A percentile compares a stretch with the other conserved stretches of the same genome.
phyloP scores from a whole-genome alignment of 2,113 vertebrate species.

The Garra rufa region DNA sequence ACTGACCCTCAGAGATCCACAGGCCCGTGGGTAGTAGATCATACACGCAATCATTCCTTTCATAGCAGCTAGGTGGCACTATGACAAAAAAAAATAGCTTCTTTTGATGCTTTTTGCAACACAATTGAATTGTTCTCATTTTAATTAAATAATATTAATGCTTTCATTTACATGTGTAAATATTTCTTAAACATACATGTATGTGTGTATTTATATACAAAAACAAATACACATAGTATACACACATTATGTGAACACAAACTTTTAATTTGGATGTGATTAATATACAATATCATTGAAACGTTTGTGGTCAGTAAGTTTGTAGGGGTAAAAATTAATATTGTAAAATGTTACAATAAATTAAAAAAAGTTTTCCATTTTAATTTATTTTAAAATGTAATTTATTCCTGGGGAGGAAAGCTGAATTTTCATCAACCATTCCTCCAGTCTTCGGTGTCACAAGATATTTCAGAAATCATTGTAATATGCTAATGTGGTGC shows the following conservation, averaged over 20 bases:
- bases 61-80: conserved; percentile 86
- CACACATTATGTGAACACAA: no score
- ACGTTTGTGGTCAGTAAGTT: neutral
- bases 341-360: neutral
- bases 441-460: neutral
- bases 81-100: neutral
- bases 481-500: neutral
- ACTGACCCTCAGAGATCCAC: conserved; percentile 87
- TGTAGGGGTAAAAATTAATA: no score
- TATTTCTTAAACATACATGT: no score
- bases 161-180: no score
- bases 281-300: neutral
- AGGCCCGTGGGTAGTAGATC: conserved; percentile 85
- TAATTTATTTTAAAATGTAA: neutral
- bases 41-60: conserved; percentile 90
- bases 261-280: no score
- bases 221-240: no score
- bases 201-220: no score
- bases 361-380: neutral
- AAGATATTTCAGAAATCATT: neutral
- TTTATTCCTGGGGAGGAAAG: neutral
- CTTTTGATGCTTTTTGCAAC: neutral
- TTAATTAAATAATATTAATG: neutral
- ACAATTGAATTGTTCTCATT: neutral
- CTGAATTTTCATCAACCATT: neutral